Evolutionary conservation across 2,888 invertebrate species (phyloP), one percentile per base, ranked within the genome.

Genomic region (Hirtodrosophila alboralis): DNA sequence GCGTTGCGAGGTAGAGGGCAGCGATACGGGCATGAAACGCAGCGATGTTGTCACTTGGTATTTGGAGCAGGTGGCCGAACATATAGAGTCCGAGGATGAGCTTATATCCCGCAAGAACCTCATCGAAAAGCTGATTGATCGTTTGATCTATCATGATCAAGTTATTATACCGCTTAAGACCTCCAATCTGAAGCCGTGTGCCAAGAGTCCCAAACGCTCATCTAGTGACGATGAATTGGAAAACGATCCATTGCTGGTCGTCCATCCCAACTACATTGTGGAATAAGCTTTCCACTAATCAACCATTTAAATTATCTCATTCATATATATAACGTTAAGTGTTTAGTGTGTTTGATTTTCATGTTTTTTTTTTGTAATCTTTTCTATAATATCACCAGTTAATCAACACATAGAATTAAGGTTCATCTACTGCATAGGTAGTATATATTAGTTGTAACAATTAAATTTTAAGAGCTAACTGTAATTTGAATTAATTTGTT

Each of bases 211-310:
- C 8, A 67, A 47, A 12, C 56, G 65, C 14, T 12, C 36, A 0
- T 34, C 28, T 0, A 58, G 40, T 0, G 75, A 70, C 0, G 88
- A 87, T 9, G 75, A 69, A 3, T 59, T 74, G 8, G 83, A 87
- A 0, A 83, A 83, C 0, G 93, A 93, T 56, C 97, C 97, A 0
- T 90, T 96, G 33, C 91, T 99, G 4, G 96, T 98, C 10, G 98
- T 98, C 0, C 98, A 99, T 92, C 99, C 99, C 0, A 98, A 98
- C 91, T 99, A 98, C 89, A 94, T 96, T 38, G 93, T 97, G 37
- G 96, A 97, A 71, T 91, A 90, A 58, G 4, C 14, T 4, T n/a
- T 10, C n/a, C 9, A 5, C 0, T 12, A 10, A 8, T 1, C 23
- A 14, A 4, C 4, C 23, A 7, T 16, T 28, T 37, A 18, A 33